phyloP scores from a whole-genome alignment of 2,113 vertebrate species.

The Oncorhynchus keta region DNA sequence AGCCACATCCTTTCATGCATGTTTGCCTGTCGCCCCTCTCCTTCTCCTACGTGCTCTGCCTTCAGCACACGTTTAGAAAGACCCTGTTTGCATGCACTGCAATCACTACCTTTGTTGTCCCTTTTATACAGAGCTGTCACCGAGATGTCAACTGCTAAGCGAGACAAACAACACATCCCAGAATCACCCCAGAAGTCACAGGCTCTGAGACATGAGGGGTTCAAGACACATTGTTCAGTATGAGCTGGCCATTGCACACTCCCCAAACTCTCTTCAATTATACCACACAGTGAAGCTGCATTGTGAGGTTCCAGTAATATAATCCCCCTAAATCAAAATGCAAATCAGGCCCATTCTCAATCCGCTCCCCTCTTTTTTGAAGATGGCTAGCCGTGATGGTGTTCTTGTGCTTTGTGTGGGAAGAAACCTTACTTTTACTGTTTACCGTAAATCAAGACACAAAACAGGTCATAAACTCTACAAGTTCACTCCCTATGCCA shows the following conservation, averaged over 20 bases:
- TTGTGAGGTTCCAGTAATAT: background rate
- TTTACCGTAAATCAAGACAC: too few species aligned
- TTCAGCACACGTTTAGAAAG: slow-evolving; percentile 1
- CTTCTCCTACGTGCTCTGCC: slow-evolving; percentile 1
- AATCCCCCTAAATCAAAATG: slow-evolving; percentile 9
- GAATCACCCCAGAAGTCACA: background rate
- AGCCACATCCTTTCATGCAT: slow-evolving; percentile 4
- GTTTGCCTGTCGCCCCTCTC: slow-evolving; percentile 5
- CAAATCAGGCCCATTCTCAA: slow-evolving; percentile 4
- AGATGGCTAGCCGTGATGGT: background rate
- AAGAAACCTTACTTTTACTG: too few species aligned
- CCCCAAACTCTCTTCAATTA: background rate
- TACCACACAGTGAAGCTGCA: slow-evolving; percentile 1
- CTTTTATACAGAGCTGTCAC: slow-evolving; percentile 17
- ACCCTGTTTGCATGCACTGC: slow-evolving; percentile 20
- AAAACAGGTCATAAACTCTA: too few species aligned
- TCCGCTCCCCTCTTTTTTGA: background rate
- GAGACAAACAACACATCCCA: slow-evolving; percentile 12
- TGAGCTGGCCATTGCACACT: background rate
- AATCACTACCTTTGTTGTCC: slow-evolving; percentile 15
- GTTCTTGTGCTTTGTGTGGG: too few species aligned
- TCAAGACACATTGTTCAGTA: slow-evolving; percentile 10
- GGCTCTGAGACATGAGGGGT: background rate
- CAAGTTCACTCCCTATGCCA: too few species aligned
- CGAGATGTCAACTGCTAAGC: slow-evolving; percentile 9